Evolutionary conservation across 2,888 invertebrate genomes (phyloP).

Genomic region (Stegophylla sp.): DNA sequence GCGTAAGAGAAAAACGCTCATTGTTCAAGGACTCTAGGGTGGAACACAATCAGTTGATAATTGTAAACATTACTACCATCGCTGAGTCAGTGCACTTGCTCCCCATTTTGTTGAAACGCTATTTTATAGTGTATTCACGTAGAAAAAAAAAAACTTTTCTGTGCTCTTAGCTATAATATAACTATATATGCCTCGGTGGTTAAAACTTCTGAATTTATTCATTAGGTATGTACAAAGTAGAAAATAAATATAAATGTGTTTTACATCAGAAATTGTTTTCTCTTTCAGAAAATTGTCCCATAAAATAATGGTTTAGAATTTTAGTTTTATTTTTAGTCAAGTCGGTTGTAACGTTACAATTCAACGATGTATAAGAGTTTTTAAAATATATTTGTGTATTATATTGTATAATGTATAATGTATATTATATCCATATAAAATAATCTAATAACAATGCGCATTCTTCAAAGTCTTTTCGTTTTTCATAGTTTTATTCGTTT

Average conservation of each 20-base stretch:
- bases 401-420: not conserved
- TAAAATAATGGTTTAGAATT: not conserved
- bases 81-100: not conserved
- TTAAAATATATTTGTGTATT: not conserved
- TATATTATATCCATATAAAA: not conserved
- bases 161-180: not conserved
- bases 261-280: not conserved
- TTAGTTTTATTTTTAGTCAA: not conserved
- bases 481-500: slow-evolving; percentile 5
- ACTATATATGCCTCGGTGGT: not conserved
- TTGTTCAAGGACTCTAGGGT: not conserved
- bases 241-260: not conserved
- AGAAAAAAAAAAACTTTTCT: slow-evolving; percentile 31
- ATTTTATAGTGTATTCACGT: not conserved
- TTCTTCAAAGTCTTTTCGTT: slow-evolving; percentile 18
- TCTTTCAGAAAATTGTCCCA: not conserved
- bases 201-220: not conserved
- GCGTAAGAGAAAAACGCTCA: not conserved
- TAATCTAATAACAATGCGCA: not conserved
- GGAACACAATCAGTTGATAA: slow-evolving; percentile 31
- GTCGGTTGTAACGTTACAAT: not conserved
- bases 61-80: slow-evolving; percentile 2
- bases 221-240: not conserved
- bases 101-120: not conserved
- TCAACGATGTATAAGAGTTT: not conserved